These are phyloP conservation scores for Plectrocnemia conspersa DNA, from an alignment of 1,140 invertebrate genomes.

Conservation along the genomic window DNA sequence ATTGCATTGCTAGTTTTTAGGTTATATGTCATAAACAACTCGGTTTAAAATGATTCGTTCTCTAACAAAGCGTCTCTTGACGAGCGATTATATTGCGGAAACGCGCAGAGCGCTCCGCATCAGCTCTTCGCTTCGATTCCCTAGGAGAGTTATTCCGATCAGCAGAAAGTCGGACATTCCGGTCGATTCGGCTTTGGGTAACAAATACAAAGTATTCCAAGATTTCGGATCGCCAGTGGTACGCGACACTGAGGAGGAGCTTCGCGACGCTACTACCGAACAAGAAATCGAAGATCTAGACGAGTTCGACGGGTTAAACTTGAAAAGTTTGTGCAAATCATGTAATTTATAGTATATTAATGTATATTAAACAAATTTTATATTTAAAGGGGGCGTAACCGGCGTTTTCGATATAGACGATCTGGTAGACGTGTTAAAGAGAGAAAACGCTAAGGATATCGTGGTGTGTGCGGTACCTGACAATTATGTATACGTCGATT, in stretches of 20 bases:
- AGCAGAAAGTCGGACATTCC: too few species aligned
- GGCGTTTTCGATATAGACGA: constrained; percentile 88
- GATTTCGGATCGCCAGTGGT: constrained; percentile 61
- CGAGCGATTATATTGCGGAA: too few species aligned
- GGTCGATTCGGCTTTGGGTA: constrained; percentile 42
- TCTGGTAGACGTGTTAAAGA: constrained; percentile 67
- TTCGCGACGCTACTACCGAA: constrained; percentile 44
- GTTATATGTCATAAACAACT: too few species aligned
- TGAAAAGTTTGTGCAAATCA: constrained; percentile 48
- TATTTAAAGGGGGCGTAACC: constrained; percentile 66
- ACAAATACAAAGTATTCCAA: constrained; percentile 57
- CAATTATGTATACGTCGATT: constrained; percentile 74
- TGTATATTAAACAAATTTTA: too few species aligned
- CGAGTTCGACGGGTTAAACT: constrained; percentile 52
- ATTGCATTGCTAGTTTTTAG: too few species aligned
- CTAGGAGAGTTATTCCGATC: too few species aligned
- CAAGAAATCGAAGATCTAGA: constrained; percentile 45
- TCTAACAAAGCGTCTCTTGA: too few species aligned
- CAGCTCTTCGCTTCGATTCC: too few species aligned
- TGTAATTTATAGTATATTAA: constrained; percentile 4
- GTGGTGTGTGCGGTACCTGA: constrained; percentile 74
- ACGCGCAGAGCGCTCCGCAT: too few species aligned
- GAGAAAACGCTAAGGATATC: constrained; percentile 75
- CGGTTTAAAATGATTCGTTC: too few species aligned
- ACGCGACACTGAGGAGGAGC: constrained; percentile 63